A percentile compares a stretch with the other conserved stretches of the same genome.
These are phyloP conservation scores for Shargacucullia verbasci DNA, from an alignment of 2,888 invertebrate genomes.

Conservation along the genomic window DNA sequence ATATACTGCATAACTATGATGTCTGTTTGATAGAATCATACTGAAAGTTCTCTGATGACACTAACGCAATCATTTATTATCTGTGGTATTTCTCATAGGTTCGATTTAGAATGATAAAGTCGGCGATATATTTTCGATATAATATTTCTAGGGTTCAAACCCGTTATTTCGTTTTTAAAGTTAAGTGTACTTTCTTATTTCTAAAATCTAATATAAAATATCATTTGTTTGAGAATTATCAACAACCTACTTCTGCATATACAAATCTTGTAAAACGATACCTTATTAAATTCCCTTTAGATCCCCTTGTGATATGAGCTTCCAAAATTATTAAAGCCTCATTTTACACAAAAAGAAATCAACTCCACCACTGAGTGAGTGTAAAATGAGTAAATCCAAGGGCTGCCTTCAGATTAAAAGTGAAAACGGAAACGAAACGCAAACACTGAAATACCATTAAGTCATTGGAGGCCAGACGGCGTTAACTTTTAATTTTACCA, in stretches of 20 bases:
- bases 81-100: too few relatives aligned
- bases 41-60: too few relatives aligned
- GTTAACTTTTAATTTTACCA: conserved; percentile 77
- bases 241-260: conserved; percentile 11
- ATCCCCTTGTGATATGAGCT: conserved; percentile 47
- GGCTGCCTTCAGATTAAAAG: conserved; percentile 71
- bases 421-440: conserved; percentile 76
- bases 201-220: too few relatives aligned
- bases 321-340: conserved; percentile 55
- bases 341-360: conserved; percentile 60
- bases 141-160: too few relatives aligned
- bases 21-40: too few relatives aligned
- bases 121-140: too few relatives aligned
- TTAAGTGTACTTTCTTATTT: too few relatives aligned
- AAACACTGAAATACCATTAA: conserved; percentile 85
- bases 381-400: conserved; percentile 63
- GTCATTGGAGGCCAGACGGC: conserved; percentile 71
- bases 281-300: conserved; percentile 38
- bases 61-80: too few relatives aligned
- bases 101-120: too few relatives aligned
- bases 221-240: too few relatives aligned
- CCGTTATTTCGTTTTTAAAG: too few relatives aligned
- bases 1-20: too few relatives aligned
- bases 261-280: conserved; percentile 32
- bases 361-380: conserved; percentile 54